Evolutionary conservation across 2,888 invertebrate species (phyloP).

Genomic region (Epirrhoe tristata): DNA sequence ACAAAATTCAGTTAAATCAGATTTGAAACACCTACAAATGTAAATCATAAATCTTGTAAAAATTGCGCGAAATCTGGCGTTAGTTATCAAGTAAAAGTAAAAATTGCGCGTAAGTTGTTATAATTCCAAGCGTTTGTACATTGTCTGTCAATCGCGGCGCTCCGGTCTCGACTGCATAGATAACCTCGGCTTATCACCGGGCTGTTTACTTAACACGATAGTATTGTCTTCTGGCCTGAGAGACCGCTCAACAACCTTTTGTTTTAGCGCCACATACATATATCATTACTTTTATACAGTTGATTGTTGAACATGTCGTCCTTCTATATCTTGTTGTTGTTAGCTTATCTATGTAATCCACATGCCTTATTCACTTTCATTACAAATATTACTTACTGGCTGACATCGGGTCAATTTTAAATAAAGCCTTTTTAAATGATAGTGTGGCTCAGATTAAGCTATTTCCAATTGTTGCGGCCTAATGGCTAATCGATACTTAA

Average conservation of each 20-base stretch:
- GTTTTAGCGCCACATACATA: not conserved
- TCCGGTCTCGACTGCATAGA: slow-evolving; percentile 64
- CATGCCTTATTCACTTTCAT: too few relatives aligned
- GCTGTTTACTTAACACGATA: slow-evolving; percentile 70
- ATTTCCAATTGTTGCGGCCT: slow-evolving; percentile 32
- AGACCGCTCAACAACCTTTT: slow-evolving; percentile 8
- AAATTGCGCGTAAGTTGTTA: not conserved
- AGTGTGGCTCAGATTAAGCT: slow-evolving; percentile 17
- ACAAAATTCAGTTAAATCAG: too few relatives aligned
- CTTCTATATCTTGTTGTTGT: not conserved
- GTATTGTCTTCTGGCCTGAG: slow-evolving; percentile 40
- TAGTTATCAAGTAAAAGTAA: too few relatives aligned
- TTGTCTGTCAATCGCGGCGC: slow-evolving; percentile 53
- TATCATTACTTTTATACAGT: not conserved
- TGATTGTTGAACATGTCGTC: not conserved
- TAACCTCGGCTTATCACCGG: slow-evolving; percentile 77
- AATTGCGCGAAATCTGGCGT: too few relatives aligned
- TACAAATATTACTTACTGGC: not conserved
- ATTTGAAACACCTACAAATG: too few relatives aligned
- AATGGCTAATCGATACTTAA: slow-evolving; percentile 51
- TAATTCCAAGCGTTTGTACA: slow-evolving; percentile 2
- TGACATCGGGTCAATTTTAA: slow-evolving; percentile 5
- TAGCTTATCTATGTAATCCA: too few relatives aligned
- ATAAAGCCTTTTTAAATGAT: not conserved
- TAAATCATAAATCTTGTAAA: too few relatives aligned